phyloP scores from a whole-genome alignment of 2,888 invertebrate genomes.

The Pardosa pseudoannulata region DNA sequence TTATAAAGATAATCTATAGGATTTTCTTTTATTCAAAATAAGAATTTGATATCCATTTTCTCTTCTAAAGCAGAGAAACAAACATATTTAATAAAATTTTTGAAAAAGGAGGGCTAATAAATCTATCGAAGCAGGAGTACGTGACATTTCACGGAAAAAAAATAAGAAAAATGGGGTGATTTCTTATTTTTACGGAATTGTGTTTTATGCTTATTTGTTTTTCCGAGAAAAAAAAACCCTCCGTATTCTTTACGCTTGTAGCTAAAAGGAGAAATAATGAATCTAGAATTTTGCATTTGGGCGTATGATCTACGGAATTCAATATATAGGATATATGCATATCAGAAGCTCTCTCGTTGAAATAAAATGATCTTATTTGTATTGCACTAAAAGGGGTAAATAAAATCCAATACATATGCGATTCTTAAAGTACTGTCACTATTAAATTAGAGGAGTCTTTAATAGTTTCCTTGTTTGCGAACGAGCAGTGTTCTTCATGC shows the following conservation, averaged over 20 bases:
- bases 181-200: slow-evolving; percentile 8
- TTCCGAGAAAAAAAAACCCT: not conserved
- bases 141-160: not conserved
- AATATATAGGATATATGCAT: not conserved
- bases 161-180: not conserved
- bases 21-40: not conserved
- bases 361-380: slow-evolving; percentile 7
- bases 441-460: not conserved
- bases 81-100: slow-evolving; percentile 18
- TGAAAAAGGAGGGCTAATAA: slow-evolving; percentile 19
- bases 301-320: not conserved
- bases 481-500: slow-evolving; percentile 8
- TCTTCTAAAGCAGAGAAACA: not conserved
- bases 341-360: not conserved
- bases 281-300: not conserved
- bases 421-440: not conserved
- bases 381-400: not conserved
- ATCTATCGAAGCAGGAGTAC: slow-evolving; percentile 9
- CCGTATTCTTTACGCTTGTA: not conserved
- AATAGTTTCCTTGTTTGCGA: not conserved
- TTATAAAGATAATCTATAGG: slow-evolving; percentile 38
- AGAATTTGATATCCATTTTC: slow-evolving; percentile 17
- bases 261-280: slow-evolving; percentile 12
- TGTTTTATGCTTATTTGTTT: slow-evolving; percentile 13
- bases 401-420: not conserved